These are phyloP conservation scores for Abrostola triplasia DNA, from an alignment of 2,888 invertebrate genomes.

Conservation along the genomic window DNA sequence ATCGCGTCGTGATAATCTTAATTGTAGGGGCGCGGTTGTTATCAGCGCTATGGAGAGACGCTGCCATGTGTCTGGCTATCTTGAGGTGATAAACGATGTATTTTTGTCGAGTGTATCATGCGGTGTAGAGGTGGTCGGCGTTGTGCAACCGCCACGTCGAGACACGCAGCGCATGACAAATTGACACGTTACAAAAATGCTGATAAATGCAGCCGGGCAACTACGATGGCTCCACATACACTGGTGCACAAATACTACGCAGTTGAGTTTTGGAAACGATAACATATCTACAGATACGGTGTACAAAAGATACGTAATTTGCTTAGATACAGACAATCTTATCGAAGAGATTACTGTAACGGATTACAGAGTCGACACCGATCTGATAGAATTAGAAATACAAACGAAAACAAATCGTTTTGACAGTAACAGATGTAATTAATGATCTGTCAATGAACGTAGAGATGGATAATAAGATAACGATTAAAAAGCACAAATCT, in stretches of 20 bases:
- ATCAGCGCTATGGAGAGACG: constrained; percentile 54
- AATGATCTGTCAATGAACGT: constrained; percentile 54
- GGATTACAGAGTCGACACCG: constrained; percentile 54
- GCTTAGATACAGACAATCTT: constrained; percentile 55
- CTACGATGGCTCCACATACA: constrained; percentile 39
- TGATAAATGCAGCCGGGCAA: constrained; percentile 22
- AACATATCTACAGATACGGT: constrained; percentile 59
- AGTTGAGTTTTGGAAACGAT: constrained; percentile 61
- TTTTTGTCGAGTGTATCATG: constrained; percentile 67
- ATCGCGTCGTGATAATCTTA: constrained; percentile 74
- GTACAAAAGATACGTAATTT: constrained; percentile 68
- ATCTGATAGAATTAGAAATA: constrained; percentile 41
- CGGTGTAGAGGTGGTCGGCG: constrained; percentile 45
- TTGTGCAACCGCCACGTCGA: constrained; percentile 42
- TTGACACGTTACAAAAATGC: constrained; percentile 34
- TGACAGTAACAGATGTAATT: constrained; percentile 54
- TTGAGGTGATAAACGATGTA: constrained; percentile 63
- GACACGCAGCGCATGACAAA: constrained; percentile 45
- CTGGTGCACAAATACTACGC: constrained; percentile 64
- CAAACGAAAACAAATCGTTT: constrained; percentile 46
- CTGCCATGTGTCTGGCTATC: constrained; percentile 62
- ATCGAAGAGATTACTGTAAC: constrained; percentile 57
- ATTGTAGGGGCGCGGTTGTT: constrained; percentile 79
- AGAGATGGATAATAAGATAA: constrained; percentile 52
- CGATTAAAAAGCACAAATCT: constrained; percentile 56